These are phyloP conservation scores for Hiodon alosoides DNA, from an alignment of 2,113 vertebrate genomes.

Conservation along the genomic window DNA sequence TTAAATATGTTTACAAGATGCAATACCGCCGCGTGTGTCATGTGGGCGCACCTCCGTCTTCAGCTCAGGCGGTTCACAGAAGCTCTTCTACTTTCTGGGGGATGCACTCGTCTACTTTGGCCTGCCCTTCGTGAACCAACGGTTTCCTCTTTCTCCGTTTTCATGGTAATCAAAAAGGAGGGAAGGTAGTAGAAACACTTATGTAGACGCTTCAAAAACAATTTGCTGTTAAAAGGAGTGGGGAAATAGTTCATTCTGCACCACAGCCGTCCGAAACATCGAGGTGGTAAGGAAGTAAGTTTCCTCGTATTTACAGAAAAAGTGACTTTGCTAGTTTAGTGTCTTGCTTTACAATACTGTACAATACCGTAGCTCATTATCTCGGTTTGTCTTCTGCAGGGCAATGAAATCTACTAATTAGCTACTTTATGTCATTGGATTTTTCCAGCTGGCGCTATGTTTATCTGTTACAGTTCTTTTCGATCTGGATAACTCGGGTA, in stretches of 20 bases:
- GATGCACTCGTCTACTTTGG: constrained; percentile 16
- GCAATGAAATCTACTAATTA: no score
- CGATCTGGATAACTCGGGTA: no score
- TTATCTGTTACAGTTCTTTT: no score
- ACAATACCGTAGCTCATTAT: no score
- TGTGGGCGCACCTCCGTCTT: constrained; percentile 22
- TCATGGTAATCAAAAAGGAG: constrained; percentile 24
- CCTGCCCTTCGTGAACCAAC: constrained; percentile 21
- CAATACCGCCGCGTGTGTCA: constrained; percentile 5
- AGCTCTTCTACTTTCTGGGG: constrained; percentile 19
- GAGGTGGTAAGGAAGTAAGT: background rate
- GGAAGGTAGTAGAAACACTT: background rate
- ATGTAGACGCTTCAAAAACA: background rate
- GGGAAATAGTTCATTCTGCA: background rate
- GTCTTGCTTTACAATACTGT: no score
- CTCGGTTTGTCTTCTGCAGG: no score
- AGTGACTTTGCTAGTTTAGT: background rate
- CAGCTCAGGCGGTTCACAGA: background rate
- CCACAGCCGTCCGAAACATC: background rate
- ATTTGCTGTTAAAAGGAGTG: background rate
- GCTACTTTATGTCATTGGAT: no score
- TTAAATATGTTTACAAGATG: background rate
- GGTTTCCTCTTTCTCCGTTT: constrained; percentile 18
- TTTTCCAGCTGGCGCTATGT: no score
- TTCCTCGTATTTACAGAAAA: background rate